A percentile compares a stretch with the other conserved stretches of the same genome.
Evolutionary conservation across 2,797 vertebrate genomes (phyloP).

Genomic region (Rhinatrema bivittatum): DNA sequence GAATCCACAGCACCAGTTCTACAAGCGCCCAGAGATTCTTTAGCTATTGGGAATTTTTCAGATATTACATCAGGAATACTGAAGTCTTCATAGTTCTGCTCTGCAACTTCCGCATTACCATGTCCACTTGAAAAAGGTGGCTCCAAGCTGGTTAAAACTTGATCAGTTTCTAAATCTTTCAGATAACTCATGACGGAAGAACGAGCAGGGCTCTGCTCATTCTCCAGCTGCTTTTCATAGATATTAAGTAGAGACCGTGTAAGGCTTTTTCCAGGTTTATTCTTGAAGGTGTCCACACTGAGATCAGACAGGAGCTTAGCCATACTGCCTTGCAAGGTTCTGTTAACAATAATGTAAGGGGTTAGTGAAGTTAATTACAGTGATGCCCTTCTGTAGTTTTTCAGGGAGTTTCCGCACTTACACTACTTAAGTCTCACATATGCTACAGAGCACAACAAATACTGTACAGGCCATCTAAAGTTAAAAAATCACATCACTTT

Average conservation of each 20-base stretch:
- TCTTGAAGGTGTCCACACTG: constrained; percentile 34
- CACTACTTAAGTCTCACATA: too few species aligned
- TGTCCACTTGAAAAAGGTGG: constrained; percentile 3
- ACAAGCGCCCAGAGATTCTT: constrained; percentile 18
- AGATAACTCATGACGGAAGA: constrained; percentile 63
- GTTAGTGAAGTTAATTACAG: constrained; percentile 11
- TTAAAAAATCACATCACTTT: too few species aligned
- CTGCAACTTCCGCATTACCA: constrained; percentile 7
- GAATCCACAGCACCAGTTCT: not conserved
- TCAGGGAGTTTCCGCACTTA: too few species aligned
- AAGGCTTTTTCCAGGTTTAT: constrained; percentile 44
- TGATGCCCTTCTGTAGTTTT: too few species aligned
- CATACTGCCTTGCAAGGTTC: constrained; percentile 63
- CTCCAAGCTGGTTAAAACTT: constrained; percentile 13
- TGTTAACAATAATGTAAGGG: constrained; percentile 36
- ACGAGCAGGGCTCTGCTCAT: constrained; percentile 29
- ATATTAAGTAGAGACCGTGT: constrained; percentile 56
- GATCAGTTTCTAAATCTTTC: constrained; percentile 50
- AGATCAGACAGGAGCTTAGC: constrained; percentile 56
- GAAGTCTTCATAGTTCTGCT: too few species aligned
- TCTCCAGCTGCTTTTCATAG: constrained; percentile 55
- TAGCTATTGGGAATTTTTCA: constrained; percentile 15
- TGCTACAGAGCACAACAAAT: too few species aligned
- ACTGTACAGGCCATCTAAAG: too few species aligned
- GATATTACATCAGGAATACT: too few species aligned